Evolutionary conservation across 2,888 invertebrate species (phyloP), one percentile per base, ranked within the genome.

Genomic region (Diaphora mendica): DNA sequence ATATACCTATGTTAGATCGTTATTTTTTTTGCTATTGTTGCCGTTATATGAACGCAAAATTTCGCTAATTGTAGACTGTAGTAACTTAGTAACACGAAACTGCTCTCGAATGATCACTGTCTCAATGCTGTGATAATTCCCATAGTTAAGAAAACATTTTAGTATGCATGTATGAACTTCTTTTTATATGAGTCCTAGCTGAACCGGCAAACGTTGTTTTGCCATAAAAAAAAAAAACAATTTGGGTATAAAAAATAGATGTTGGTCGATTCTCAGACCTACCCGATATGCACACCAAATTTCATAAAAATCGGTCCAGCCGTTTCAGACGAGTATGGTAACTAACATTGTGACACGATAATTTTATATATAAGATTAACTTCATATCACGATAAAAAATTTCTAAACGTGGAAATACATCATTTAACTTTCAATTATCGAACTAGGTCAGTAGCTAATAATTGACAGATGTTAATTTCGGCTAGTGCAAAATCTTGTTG

Each of bases 21-120:
- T 83, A 75, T 80, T 82, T 84, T 90, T 87, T 85, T 88, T 86
- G 85, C 79, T 82, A 85, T 84, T 88, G 85, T 89, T 90, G 87
- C 86, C 85, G 81, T 79, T 76, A 83, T 82, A 87, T 77, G 81
- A 86, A 89, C 87, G 85, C 87, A 88, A 88, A 90, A 90, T 91
- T 91, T 91, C 91, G 89, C 91, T 88, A 87, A 88, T 88, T 88
- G 87, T 86, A 87, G n/a, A n/a, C n/a, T n/a, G n/a, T n/a, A n/a
- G n/a, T n/a, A n/a, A n/a, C n/a, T n/a, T n/a, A n/a, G 80, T 82
- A 79, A 33, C 84, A 85, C 82, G 79, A 81, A 74, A 78, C 77
- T 79, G 79, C 86, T 87, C 86, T 86, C 85, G 83, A 83, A 82
- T 79, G 80, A 85, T 87, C 87, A 85, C 85, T 83, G 86, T 87